Percentiles rank a stretch among this genome's conserved stretches.
Conservation (phyloP, 2,797 vertebrate species). For the Chrosomus eos region DNA sequence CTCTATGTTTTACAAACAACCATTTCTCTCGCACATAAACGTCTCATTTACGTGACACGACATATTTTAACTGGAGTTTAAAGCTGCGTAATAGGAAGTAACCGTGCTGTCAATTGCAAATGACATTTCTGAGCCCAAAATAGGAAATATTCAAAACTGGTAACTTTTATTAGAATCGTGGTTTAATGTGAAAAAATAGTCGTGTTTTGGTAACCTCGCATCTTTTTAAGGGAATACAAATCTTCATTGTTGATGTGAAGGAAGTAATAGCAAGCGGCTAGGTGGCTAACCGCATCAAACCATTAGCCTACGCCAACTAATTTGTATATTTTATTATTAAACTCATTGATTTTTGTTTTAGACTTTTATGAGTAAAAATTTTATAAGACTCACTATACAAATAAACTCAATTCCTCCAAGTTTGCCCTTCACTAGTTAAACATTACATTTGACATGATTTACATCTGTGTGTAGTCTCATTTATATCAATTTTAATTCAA, state of each 20-base stretch:
- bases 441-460: not conserved
- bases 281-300: slow-evolving; percentile 34
- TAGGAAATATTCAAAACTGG: not conserved
- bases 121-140: not conserved
- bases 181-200: not conserved
- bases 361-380: not conserved
- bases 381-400: not conserved
- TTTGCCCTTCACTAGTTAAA: not conserved
- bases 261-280: slow-evolving; percentile 14
- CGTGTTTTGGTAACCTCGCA: not conserved
- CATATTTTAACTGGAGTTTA: slow-evolving; percentile 23
- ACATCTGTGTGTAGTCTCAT: not conserved
- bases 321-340: not conserved
- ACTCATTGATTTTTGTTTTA: not conserved
- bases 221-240: too few relatives aligned
- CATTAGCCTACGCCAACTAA: not conserved
- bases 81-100: slow-evolving; percentile 60
- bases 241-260: not conserved
- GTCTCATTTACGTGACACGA: not conserved
- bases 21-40: not conserved
- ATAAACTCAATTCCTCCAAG: not conserved
- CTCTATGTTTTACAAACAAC: not conserved
- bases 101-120: slow-evolving; percentile 27
- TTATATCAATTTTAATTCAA: not conserved
- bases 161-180: not conserved